Percentiles rank a stretch among this genome's conserved stretches.
Conservation (phyloP, 2,113 vertebrate genomes). For the Electrona antarctica region DNA sequence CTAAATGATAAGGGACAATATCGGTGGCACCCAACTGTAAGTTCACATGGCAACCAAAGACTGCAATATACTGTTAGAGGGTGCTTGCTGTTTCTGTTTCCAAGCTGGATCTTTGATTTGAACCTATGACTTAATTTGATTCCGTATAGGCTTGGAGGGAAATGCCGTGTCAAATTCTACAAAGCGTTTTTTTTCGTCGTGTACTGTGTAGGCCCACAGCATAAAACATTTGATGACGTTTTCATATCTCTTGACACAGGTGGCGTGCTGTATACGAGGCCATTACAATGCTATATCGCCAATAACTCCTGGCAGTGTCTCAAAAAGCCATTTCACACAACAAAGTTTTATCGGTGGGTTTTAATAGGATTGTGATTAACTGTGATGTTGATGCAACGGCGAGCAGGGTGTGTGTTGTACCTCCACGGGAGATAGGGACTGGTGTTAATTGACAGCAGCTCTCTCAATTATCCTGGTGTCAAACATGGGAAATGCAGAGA, state of each 20-base stretch:
- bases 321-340: constrained; percentile 1
- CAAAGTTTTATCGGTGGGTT: constrained; percentile 36
- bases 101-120: too few relatives aligned
- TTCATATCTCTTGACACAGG: constrained; percentile 10
- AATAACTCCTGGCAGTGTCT: constrained; percentile 22
- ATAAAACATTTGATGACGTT: background rate
- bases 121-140: too few relatives aligned
- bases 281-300: constrained; percentile 3
- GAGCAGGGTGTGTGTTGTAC: constrained; percentile 24
- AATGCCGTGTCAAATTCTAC: too few relatives aligned
- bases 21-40: too few relatives aligned
- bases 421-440: constrained; percentile 32
- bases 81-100: too few relatives aligned
- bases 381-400: constrained; percentile 17
- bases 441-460: constrained; percentile 46
- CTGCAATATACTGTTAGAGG: too few relatives aligned
- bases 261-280: constrained; percentile 12
- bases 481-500: constrained; percentile 8
- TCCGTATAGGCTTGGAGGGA: too few relatives aligned
- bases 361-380: constrained; percentile 24
- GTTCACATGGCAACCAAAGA: too few relatives aligned
- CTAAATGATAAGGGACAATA: too few relatives aligned
- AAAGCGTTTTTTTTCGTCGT: too few relatives aligned
- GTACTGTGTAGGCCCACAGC: too few relatives aligned
- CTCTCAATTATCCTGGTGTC: constrained; percentile 42